Base-by-base conservation (phyloP, 1,140 invertebrate species). In the Trypoxylus dichotomus region DNA sequence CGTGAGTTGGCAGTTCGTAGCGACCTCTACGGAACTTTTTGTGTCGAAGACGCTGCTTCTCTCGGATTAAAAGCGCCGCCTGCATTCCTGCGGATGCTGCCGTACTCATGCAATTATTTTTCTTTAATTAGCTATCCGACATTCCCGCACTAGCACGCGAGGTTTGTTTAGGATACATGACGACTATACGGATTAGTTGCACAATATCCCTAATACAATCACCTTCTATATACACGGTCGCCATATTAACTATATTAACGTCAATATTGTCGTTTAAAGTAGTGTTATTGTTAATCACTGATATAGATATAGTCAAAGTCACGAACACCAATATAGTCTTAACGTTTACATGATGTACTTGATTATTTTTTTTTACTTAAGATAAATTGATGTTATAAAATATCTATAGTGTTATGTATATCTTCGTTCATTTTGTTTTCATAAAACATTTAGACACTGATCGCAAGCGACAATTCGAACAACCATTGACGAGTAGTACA, bases 1-100 rank as follows among this genome's bases (percentile, higher is more conserved):
- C 91, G 89, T 95, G 94, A 87, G 92, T 94, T 82, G 94, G 93
- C 86, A 95, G 89, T 85, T 95, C 93, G 85, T 91, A 89, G 87
- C 93, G 91, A 79, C 87, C 86, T 85, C 89, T 89, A 86, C 90
- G 90, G 85, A 92, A 89, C 87, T 92, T 92, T 89, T 93, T 92
- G 90, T 91, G 91, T 85, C 91, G 88, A 88, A 94, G 91, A 88
- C 93, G 92, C 90, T 93, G 93, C 89, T 94, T 94, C 86, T 93
- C 91, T 90, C 93, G 93, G 89, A 95, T 92, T 89, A 95, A 94
- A 89, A 95, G 91, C 90, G 94, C 94, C 89, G 94, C 94, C 91
- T 95, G 94, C 93, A 95, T 95, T 88, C 92, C 92, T 90, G 90
- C 89, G 86, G 89, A 89, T 87, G 89, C 90, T 84, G 85, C 85